Evolutionary conservation across 2,888 invertebrate species (phyloP).

Genomic region (Synergus japonicus): DNA sequence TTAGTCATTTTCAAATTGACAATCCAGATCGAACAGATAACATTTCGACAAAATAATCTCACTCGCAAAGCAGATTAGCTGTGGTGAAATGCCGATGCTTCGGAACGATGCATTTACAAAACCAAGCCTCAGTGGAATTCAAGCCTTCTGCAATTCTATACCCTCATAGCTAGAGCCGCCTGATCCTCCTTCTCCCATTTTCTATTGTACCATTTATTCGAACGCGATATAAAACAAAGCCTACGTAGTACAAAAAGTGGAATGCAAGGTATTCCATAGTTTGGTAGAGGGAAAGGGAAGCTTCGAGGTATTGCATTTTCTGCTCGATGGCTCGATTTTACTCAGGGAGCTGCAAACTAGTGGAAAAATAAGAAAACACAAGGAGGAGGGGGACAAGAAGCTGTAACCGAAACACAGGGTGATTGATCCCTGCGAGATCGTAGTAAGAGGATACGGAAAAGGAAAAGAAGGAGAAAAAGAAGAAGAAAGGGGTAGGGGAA

Average conservation of each 20-base stretch:
- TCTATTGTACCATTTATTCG: slow-evolving; percentile 16
- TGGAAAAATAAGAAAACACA: slow-evolving; percentile 17
- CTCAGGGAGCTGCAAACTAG: slow-evolving; percentile 9
- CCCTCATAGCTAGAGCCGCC: background rate
- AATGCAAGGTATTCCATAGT: slow-evolving; percentile 53
- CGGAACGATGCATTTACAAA: background rate
- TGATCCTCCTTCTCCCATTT: background rate
- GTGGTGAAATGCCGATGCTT: background rate
- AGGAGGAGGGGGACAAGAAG: slow-evolving; percentile 27
- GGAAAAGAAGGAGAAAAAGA: slow-evolving; percentile 41
- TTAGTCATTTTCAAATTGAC: background rate
- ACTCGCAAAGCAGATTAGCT: slow-evolving; percentile 18
- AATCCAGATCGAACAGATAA: background rate
- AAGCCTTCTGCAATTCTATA: slow-evolving; percentile 25
- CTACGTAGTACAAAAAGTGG: slow-evolving; percentile 46
- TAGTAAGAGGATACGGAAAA: slow-evolving; percentile 36
- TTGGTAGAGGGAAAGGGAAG: slow-evolving; percentile 44
- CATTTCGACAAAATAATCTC: background rate
- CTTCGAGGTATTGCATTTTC: slow-evolving; percentile 60
- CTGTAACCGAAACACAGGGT: slow-evolving; percentile 44
- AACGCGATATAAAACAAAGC: slow-evolving; percentile 53
- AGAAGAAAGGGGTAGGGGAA: background rate
- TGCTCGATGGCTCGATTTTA: slow-evolving; percentile 52
- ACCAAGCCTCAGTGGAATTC: slow-evolving; percentile 3
- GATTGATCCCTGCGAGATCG: slow-evolving; percentile 57